Conservation (phyloP, 2,888 invertebrate species). For the Spialia ferax region DNA sequence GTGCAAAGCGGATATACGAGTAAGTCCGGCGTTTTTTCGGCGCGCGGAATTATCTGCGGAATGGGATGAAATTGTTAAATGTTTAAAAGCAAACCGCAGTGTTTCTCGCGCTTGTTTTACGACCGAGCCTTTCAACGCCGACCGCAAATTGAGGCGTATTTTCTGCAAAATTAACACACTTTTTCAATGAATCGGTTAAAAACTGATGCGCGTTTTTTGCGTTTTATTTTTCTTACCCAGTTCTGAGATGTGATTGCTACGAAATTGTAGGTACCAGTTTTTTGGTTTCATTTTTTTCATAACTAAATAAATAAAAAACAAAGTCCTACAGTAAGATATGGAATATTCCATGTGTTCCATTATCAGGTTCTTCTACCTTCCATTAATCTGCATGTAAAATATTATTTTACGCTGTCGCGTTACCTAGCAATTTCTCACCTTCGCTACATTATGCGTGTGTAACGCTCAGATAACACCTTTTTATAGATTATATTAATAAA, state of each 20-base stretch:
- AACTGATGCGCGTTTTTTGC: background rate
- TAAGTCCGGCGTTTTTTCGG: conserved; percentile 8
- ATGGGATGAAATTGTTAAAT: conserved; percentile 51
- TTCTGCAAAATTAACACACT: conserved; percentile 9
- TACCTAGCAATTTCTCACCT: conserved; percentile 22
- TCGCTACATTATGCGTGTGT: background rate
- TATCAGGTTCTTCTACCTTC: conserved; percentile 13
- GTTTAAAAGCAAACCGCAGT: conserved; percentile 49
- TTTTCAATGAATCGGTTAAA: conserved; percentile 26
- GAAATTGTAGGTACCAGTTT: background rate
- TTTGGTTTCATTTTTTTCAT: too few species aligned
- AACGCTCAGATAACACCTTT: conserved; percentile 20
- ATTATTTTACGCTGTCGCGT: conserved; percentile 24
- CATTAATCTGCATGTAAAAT: conserved; percentile 22
- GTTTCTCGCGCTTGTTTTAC: conserved; percentile 47
- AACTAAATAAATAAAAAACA: too few species aligned
- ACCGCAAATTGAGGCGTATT: conserved; percentile 23
- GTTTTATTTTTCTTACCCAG: conserved; percentile 10
- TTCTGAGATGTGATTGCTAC: too few species aligned
- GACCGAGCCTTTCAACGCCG: conserved; percentile 30
- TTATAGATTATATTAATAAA: background rate
- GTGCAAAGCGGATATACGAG: background rate
- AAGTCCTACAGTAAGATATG: too few species aligned
- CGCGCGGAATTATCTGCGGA: conserved; percentile 35
- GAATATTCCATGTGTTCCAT: background rate